These are phyloP conservation scores for Synaphobranchus kaupii DNA, from an alignment of 2,797 vertebrate genomes.

Conservation along the genomic window DNA sequence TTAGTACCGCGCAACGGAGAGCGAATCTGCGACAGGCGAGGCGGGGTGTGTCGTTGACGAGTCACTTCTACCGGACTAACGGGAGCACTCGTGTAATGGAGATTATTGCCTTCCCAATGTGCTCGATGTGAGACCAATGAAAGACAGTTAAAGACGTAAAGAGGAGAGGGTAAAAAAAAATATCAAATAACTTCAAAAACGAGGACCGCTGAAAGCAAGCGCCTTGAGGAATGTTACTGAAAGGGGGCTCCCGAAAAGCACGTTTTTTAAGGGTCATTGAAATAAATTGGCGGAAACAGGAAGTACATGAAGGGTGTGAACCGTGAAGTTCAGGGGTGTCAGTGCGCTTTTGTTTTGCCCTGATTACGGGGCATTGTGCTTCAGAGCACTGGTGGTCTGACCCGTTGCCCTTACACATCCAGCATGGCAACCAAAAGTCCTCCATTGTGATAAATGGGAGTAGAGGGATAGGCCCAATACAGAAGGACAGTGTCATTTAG, in stretches of 20 bases:
- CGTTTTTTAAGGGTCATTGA: neutral
- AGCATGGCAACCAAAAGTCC: conserved; percentile 40
- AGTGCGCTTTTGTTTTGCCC: conserved; percentile 81
- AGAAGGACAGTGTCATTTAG: conserved; percentile 31
- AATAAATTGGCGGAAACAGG: conserved; percentile 38
- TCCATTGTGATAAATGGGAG: conserved; percentile 52
- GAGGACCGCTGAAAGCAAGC: neutral
- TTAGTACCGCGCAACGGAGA: conserved; percentile 72
- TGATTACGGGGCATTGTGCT: conserved; percentile 77
- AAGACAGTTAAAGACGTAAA: neutral
- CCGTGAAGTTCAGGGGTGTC: conserved; percentile 71
- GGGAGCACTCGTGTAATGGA: conserved; percentile 29
- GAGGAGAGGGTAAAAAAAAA: neutral
- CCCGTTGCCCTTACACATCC: conserved; percentile 51
- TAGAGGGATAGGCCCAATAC: conserved; percentile 35
- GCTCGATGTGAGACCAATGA: conserved; percentile 12
- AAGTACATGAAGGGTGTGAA: conserved; percentile 37
- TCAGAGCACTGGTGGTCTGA: conserved; percentile 63
- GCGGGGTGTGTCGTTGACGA: conserved; percentile 39
- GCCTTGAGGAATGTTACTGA: neutral
- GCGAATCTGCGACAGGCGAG: conserved; percentile 18
- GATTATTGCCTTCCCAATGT: neutral
- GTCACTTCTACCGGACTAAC: conserved; percentile 77
- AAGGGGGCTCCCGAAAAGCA: neutral
- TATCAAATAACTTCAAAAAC: neutral